Evolutionary conservation across 2,797 vertebrate species (phyloP), one percentile per base, ranked within the genome.

Genomic region (Tachyglossus aculeatus): DNA sequence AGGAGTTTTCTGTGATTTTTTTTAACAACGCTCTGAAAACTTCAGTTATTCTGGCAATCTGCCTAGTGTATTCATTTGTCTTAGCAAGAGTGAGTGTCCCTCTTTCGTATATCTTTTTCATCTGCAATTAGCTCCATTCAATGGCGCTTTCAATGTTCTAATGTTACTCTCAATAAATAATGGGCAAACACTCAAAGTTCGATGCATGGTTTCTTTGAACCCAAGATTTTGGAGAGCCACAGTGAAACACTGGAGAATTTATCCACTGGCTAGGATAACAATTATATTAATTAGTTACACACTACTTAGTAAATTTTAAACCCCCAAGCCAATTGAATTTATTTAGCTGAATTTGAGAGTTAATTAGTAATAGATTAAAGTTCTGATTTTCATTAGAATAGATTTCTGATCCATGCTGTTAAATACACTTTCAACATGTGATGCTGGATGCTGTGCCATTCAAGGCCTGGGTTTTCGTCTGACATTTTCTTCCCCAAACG

Each of bases 201-300:
- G 69, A 88, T 79, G 78, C 75, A 50, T 21, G 61, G 77, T 78
- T 79, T 88, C 83, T 80, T 67, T 61, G 22, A 33, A 24, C 55
- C 74, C 52, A 81, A 65, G 72, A 83, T 82, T 59, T 67, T 81
- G 68, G 24, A 50, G 41, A 74, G 73, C 22, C 68, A 67, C 63
- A 89, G 90, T 85, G 84, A 90, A 86, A 83, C 22, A 4, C 81
- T 73, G 65, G 82, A 82, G 68, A 82, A 88, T 76, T 70, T 4
- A 18, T 27, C 74, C 43, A 71, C 62, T 83, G 82, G 86, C 67
- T 85, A 77, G 75, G 62, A 82, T 51, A 73, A 88, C 83, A 89
- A 85, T 88, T 89, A 82, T 84, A 75, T 84, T 93, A 88, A 93
- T 93, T 92, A 90, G 87, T 71, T 86, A 89, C 78, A 86, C 58